phyloP scores from a whole-genome alignment of 1,140 invertebrate genomes.

The Ostrea edulis region DNA sequence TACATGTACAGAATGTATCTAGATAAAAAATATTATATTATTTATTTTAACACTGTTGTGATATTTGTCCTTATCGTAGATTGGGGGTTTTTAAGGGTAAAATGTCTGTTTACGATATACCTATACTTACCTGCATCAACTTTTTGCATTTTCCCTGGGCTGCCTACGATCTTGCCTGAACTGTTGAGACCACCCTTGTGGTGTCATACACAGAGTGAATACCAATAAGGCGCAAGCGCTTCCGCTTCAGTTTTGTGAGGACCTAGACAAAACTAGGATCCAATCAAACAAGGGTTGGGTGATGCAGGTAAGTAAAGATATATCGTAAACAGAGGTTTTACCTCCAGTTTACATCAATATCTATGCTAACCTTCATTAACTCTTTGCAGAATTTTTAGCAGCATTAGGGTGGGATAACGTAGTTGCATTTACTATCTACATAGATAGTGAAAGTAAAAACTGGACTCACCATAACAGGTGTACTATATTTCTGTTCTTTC shows the following conservation, averaged over 20 bases:
- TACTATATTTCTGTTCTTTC: not conserved
- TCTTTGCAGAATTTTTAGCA: not conserved
- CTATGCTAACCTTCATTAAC: not conserved
- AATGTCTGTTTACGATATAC: not conserved
- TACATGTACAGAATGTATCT: too few relatives aligned
- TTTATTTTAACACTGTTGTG: too few relatives aligned
- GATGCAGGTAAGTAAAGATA: not conserved
- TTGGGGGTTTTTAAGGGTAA: not conserved
- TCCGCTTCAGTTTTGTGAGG: not conserved
- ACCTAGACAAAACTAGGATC: not conserved
- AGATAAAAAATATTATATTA: too few relatives aligned
- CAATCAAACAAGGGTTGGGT: not conserved
- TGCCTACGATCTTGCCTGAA: constrained; percentile 13
- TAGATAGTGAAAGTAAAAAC: not conserved
- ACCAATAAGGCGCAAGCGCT: not conserved
- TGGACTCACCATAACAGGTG: not conserved
- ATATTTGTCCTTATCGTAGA: too few relatives aligned
- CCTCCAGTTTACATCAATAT: not conserved
- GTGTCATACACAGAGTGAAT: not conserved
- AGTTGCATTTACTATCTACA: not conserved
- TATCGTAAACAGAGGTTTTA: not conserved
- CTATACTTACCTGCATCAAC: constrained; percentile 23
- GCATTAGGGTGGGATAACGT: not conserved
- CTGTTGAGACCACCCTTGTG: not conserved
- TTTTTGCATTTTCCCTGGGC: constrained; percentile 11